These are phyloP conservation scores for Gymnopithys bicolor DNA, from an alignment of 2,797 vertebrate species.

Conservation along the genomic window DNA sequence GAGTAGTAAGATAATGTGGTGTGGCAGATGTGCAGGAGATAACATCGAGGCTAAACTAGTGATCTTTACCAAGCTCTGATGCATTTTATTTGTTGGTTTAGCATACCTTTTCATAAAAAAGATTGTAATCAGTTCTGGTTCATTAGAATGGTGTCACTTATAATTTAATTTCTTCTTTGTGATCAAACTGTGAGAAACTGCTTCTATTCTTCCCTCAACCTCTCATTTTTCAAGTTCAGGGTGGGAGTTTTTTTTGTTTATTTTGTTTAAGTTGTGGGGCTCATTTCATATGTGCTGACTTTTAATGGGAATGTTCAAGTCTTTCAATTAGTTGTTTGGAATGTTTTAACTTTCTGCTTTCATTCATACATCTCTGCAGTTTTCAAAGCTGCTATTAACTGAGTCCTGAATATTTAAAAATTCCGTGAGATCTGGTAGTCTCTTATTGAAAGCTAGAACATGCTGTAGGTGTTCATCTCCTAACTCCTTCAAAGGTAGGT, in stretches of 20 bases:
- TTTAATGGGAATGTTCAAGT: background rate
- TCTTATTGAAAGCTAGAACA: background rate
- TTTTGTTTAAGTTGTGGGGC: background rate
- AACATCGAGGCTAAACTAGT: constrained; percentile 65
- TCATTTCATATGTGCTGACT: background rate
- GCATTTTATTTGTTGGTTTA: constrained; percentile 75
- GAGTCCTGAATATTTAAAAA: background rate
- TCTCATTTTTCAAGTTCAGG: background rate
- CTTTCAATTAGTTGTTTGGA: background rate
- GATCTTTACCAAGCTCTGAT: constrained; percentile 73
- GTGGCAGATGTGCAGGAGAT: constrained; percentile 80
- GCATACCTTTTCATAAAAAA: constrained; percentile 72
- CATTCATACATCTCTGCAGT: background rate
- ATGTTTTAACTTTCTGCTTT: background rate
- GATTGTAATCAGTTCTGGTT: constrained; percentile 76
- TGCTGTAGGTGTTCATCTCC: background rate
- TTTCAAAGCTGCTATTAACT: background rate
- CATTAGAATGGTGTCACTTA: constrained; percentile 74
- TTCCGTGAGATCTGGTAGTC: background rate
- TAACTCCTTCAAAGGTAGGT: background rate
- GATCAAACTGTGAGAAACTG: constrained; percentile 53
- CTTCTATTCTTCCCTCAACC: background rate
- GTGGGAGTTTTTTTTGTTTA: background rate
- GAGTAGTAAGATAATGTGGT: constrained; percentile 74
- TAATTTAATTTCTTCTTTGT: constrained; percentile 70